A percentile compares a stretch with the other conserved stretches of the same genome.
phyloP scores from a whole-genome alignment of 1,140 invertebrate species.

The Oncopodura yosiiana region DNA sequence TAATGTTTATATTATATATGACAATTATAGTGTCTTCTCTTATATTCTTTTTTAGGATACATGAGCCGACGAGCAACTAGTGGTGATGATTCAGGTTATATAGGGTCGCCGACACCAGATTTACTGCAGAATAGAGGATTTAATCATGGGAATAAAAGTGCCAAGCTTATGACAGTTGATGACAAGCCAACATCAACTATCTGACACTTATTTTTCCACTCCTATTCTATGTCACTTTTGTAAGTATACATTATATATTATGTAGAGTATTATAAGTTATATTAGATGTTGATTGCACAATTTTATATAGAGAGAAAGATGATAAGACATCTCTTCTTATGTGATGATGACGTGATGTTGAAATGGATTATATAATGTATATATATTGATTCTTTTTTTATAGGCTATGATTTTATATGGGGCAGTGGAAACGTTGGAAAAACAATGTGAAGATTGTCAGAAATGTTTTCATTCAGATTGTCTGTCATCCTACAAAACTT shows the following conservation, averaged over 20 bases:
- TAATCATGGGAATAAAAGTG: background rate
- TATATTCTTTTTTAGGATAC: background rate
- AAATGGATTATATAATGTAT: background rate
- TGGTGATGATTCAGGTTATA: constrained; percentile 30
- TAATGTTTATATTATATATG: no score
- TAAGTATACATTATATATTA: constrained; percentile 22
- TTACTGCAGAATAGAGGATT: background rate
- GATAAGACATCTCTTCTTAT: background rate
- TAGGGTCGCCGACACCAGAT: constrained; percentile 21
- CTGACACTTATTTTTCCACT: constrained; percentile 15
- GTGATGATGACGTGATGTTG: no score
- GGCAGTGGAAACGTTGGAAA: constrained; percentile 12
- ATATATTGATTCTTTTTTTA: constrained; percentile 2
- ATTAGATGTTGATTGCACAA: no score
- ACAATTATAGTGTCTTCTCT: no score
- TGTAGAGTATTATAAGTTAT: no score
- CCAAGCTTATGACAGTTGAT: constrained; percentile 2
- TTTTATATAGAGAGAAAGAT: background rate
- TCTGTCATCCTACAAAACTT: constrained; percentile 13
- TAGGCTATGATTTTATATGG: constrained; percentile 24
- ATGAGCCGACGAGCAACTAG: constrained; percentile 14
- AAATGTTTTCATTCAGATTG: constrained; percentile 28
- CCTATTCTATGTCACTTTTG: constrained; percentile 30
- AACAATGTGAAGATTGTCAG: constrained; percentile 30
- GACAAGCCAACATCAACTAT: constrained; percentile 16